Percentiles rank a stretch among this genome's conserved stretches.
These are phyloP conservation scores for Philonicus albiceps DNA, from an alignment of 2,888 invertebrate genomes.

Conservation along the genomic window DNA sequence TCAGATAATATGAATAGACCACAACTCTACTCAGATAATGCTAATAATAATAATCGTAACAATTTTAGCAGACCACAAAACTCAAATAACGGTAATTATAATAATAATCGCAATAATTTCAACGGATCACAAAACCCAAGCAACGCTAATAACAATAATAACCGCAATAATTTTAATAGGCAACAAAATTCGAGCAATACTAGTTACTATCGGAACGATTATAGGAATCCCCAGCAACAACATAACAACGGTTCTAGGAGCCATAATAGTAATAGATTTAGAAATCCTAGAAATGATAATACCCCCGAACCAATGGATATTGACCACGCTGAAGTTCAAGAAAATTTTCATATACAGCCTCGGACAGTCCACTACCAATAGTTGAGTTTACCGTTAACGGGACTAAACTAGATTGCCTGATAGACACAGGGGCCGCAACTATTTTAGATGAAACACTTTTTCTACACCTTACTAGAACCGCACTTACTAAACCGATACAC, in stretches of 20 bases:
- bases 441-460: background rate
- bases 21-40: background rate
- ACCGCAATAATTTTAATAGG: background rate
- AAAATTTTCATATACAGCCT: constrained; percentile 17
- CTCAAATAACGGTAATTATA: background rate
- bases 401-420: background rate
- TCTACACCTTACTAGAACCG: background rate
- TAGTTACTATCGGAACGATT: background rate
- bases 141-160: background rate
- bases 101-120: background rate
- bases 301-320: background rate
- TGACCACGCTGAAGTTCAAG: background rate
- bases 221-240: background rate
- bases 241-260: background rate
- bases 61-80: background rate
- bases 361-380: background rate
- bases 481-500: no score
- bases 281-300: background rate
- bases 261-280: background rate
- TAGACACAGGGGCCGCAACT: background rate
- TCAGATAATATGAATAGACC: background rate
- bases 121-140: background rate
- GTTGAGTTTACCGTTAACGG: background rate
- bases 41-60: background rate
- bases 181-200: background rate